These are phyloP conservation scores for Oegoconia quadripuncta DNA, from an alignment of 2,888 invertebrate species.

Conservation along the genomic window DNA sequence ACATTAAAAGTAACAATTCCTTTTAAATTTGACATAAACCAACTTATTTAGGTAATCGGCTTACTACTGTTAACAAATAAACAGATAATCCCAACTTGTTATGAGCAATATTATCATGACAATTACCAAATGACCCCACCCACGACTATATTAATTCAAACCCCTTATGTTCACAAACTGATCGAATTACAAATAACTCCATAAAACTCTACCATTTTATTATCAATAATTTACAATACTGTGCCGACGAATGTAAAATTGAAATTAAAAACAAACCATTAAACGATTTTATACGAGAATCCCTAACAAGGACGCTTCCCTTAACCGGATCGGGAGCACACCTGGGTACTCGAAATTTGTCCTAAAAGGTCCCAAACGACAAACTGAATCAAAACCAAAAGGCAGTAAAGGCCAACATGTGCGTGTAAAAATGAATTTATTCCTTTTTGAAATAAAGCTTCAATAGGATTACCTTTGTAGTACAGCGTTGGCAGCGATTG, in stretches of 20 bases:
- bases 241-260: constrained; percentile 66
- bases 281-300: constrained; percentile 76
- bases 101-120: constrained; percentile 13
- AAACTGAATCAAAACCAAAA: constrained; percentile 28
- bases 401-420: constrained; percentile 29
- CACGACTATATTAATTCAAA: constrained; percentile 34
- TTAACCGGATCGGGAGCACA: constrained; percentile 79
- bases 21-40: too few species aligned
- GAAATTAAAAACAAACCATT: constrained; percentile 79
- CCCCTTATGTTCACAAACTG: constrained; percentile 35
- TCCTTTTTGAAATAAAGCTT: constrained; percentile 19
- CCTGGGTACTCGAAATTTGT: constrained; percentile 77
- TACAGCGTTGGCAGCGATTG: constrained; percentile 52
- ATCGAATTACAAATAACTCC: constrained; percentile 53
- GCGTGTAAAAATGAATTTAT: constrained; percentile 28
- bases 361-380: constrained; percentile 77
- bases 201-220: constrained; percentile 59
- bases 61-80: constrained; percentile 34
- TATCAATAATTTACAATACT: constrained; percentile 67
- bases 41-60: constrained; percentile 2
- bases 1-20: too few species aligned
- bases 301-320: constrained; percentile 77
- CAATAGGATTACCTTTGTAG: constrained; percentile 27
- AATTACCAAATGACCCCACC: constrained; percentile 37
- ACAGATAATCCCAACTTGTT: constrained; percentile 23